phyloP scores from a whole-genome alignment of 2,113 vertebrate genomes.

The Tapirus terrestris region DNA sequence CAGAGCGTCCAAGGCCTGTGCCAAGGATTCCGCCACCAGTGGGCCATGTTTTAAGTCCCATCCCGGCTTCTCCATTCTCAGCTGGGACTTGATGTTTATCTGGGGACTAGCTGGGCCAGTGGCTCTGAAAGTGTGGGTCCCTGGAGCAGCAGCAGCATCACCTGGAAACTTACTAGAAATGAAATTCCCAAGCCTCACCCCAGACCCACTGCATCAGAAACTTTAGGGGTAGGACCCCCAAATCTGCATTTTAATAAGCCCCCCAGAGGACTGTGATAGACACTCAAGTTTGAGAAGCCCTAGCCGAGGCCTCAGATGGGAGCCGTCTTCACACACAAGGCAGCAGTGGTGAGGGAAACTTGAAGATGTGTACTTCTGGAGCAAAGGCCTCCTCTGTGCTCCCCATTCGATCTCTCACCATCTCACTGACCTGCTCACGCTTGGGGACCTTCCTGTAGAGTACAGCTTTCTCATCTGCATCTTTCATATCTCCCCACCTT shows the following conservation, averaged over 20 bases:
- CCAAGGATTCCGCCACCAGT: not conserved
- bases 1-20: no score
- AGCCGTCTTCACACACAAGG: not conserved
- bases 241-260: not conserved
- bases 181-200: not conserved
- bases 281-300: no score
- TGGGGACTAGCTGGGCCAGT: no score
- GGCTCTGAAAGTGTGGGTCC: not conserved
- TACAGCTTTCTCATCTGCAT: no score
- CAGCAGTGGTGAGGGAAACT: not conserved
- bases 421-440: fast-evolving
- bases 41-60: not conserved
- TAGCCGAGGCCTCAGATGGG: not conserved
- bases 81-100: not conserved
- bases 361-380: not conserved
- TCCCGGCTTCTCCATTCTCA: not conserved
- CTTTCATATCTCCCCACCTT: not conserved
- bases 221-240: not conserved
- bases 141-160: not conserved
- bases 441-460: not conserved
- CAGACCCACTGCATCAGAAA: not conserved
- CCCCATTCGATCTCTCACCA: fast-evolving
- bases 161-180: not conserved
- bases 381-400: not conserved
- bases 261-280: not conserved